phyloP scores from a whole-genome alignment of 2,113 vertebrate species.

The Hippocampus abdominalis region DNA sequence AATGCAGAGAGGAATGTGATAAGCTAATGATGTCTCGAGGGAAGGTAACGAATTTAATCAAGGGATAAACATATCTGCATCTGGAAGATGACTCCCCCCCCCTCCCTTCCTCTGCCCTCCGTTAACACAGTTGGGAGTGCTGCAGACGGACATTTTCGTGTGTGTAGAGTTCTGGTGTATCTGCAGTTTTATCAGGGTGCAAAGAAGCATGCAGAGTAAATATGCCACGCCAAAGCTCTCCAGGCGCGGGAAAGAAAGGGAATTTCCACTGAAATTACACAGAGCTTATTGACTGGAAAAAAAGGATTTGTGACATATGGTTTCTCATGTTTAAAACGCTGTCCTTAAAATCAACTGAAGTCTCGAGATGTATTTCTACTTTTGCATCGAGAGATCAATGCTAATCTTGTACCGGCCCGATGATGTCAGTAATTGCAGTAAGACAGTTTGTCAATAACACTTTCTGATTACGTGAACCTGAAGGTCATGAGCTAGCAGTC shows the following conservation, averaged over 20 bases:
- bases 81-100: slow-evolving; percentile 34
- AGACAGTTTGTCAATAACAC: background rate
- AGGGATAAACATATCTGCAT: slow-evolving; percentile 57
- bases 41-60: slow-evolving; percentile 30
- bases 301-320: background rate
- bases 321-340: background rate
- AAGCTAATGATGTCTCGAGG: slow-evolving; percentile 67
- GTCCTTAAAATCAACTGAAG: background rate
- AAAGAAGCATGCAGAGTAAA: slow-evolving; percentile 59
- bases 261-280: slow-evolving; percentile 34
- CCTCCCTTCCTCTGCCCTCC: background rate
- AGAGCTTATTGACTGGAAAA: slow-evolving; percentile 12
- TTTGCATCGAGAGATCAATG: background rate
- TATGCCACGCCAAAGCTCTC: slow-evolving; percentile 56
- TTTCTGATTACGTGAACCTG: background rate
- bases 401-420: background rate
- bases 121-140: slow-evolving; percentile 22
- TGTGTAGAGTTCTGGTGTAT: slow-evolving; percentile 49
- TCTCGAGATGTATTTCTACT: too few species aligned
- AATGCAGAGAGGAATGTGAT: slow-evolving; percentile 51
- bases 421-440: background rate
- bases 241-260: slow-evolving; percentile 55
- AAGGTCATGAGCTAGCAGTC: too few species aligned
- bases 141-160: slow-evolving; percentile 61
- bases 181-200: slow-evolving; percentile 59